Conservation (phyloP, 1,140 invertebrate species). For the Megalonaias nervosa region DNA sequence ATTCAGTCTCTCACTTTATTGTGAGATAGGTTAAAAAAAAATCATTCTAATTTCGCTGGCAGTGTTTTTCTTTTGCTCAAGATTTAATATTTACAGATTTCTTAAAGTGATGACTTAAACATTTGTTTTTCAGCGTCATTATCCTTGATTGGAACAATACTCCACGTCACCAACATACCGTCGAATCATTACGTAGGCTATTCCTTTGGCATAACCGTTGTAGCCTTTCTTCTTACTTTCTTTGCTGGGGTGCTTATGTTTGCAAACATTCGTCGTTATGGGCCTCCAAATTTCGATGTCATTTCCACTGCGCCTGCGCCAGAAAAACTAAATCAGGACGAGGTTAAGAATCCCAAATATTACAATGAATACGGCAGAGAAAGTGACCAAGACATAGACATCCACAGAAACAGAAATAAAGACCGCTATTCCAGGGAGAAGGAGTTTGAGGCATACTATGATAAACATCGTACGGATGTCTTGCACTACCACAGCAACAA, state of each 20-base stretch:
- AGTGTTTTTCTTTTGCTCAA: no score
- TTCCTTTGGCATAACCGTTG: conserved; percentile 14
- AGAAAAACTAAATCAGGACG: not conserved
- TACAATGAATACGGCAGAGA: not conserved
- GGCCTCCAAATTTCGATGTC: not conserved
- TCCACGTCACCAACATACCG: conserved; percentile 19
- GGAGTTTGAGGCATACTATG: not conserved
- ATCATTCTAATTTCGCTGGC: no score
- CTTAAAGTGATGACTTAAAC: no score
- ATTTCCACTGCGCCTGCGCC: not conserved
- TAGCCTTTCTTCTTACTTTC: conserved; percentile 16
- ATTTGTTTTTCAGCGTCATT: conserved; percentile 17
- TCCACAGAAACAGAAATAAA: no score
- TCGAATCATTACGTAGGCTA: conserved; percentile 10
- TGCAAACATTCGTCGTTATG: conserved; percentile 24
- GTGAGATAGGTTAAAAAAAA: no score
- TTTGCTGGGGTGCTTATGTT: conserved; percentile 30
- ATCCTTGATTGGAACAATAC: conserved; percentile 12
- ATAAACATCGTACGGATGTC: conserved; percentile 1
- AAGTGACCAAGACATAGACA: not conserved
- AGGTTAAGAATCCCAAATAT: not conserved
- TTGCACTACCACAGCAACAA: conserved; percentile 30
- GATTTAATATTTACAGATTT: no score
- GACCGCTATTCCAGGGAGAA: conserved; percentile 22
- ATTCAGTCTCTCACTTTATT: no score